Conservation (phyloP, 1,140 invertebrate genomes). For the Bemisia tabaci region DNA sequence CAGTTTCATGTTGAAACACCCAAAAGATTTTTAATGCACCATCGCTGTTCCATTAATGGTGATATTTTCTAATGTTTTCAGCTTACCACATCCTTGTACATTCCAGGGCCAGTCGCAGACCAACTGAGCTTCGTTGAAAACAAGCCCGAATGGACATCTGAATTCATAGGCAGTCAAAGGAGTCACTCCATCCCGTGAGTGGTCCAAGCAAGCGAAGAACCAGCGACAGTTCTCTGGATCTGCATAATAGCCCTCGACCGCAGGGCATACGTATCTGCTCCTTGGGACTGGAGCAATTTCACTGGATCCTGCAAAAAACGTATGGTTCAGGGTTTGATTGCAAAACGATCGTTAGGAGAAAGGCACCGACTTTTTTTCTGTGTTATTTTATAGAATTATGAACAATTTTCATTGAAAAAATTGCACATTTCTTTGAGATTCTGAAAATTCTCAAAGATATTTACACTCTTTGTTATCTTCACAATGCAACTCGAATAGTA, state of each 20-base stretch:
- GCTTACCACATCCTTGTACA: constrained; percentile 47
- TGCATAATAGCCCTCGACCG: constrained; percentile 49
- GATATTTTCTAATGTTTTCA: too few species aligned
- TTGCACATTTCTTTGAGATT: not conserved
- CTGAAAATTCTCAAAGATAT: not conserved
- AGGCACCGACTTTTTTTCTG: too few species aligned
- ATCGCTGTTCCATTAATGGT: too few species aligned
- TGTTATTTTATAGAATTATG: too few species aligned
- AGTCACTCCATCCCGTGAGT: constrained; percentile 39
- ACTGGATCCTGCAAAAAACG: constrained; percentile 39
- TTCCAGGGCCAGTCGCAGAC: constrained; percentile 73
- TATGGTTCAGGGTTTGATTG: too few species aligned
- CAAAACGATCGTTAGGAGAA: too few species aligned
- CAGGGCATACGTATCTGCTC: constrained; percentile 46
- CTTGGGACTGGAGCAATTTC: constrained; percentile 56
- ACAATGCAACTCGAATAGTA: too few species aligned
- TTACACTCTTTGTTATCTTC: too few species aligned
- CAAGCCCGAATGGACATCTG: constrained; percentile 65
- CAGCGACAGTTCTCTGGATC: constrained; percentile 72
- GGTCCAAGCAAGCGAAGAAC: constrained; percentile 72
- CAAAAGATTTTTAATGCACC: too few species aligned
- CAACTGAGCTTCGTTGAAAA: constrained; percentile 55
- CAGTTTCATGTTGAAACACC: too few species aligned
- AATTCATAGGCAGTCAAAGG: constrained; percentile 61
- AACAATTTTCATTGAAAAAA: not conserved